These are phyloP conservation scores for Nemotelus nigrinus DNA, from an alignment of 2,888 invertebrate genomes.

Conservation along the genomic window DNA sequence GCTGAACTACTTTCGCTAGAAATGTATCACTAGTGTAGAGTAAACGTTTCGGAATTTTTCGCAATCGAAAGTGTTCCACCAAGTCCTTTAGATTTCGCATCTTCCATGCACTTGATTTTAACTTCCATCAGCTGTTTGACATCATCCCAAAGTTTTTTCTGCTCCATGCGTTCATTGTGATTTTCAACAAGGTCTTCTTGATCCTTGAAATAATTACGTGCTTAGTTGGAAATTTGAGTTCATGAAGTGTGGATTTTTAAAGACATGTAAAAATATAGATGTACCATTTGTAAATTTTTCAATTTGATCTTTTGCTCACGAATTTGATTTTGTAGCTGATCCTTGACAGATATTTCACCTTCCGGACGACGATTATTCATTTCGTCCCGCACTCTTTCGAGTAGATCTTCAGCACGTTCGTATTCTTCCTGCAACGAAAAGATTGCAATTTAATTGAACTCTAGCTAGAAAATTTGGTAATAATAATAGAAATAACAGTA, in stretches of 20 bases:
- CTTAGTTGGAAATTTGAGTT: too few species aligned
- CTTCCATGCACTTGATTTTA: slow-evolving; percentile 52
- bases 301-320: slow-evolving; percentile 51
- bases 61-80: slow-evolving; percentile 53
- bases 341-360: slow-evolving; percentile 49
- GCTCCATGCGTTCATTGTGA: slow-evolving; percentile 49
- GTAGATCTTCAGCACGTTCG: slow-evolving; percentile 51
- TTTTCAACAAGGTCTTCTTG: slow-evolving; percentile 49
- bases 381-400: slow-evolving; percentile 52
- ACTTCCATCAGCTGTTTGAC: slow-evolving; percentile 51
- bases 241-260: too few species aligned
- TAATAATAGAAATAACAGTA: not conserved
- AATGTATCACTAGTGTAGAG: slow-evolving; percentile 49
- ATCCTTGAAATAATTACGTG: slow-evolving; percentile 44
- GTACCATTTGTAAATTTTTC: slow-evolving; percentile 50
- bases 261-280: too few species aligned
- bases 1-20: not conserved
- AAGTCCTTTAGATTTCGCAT: slow-evolving; percentile 49
- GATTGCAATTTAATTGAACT: not conserved
- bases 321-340: slow-evolving; percentile 52
- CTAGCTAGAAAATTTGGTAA: not conserved
- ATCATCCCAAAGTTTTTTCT: slow-evolving; percentile 53
- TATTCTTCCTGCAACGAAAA: slow-evolving; percentile 47
- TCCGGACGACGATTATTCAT: slow-evolving; percentile 40
- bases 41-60: slow-evolving; percentile 53